Base-by-base conservation (phyloP, 2,888 invertebrate species). In the Hydroisotoma schaefferi region DNA sequence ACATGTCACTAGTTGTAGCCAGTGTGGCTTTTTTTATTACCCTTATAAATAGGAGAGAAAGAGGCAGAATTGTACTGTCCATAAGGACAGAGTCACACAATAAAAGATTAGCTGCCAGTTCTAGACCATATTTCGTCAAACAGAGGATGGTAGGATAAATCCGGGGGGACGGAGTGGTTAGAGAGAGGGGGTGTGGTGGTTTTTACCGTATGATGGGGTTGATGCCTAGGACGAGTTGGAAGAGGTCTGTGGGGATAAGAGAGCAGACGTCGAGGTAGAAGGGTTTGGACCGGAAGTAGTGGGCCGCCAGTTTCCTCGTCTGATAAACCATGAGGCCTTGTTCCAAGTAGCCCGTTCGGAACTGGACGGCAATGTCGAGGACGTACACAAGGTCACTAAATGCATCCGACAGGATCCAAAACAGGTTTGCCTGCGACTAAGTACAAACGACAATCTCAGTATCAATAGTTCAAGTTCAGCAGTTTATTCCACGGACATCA, bases 311-410 rank as follows among this genome's bases (percentile, higher is more conserved):
- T 76, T 94, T 94, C 75, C 84, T 87, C 64, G 87, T 87, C 77
- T 95, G 90, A 80, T 92, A 94, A 43, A 95, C 88, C 88, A 94
- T 92, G 22, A 94, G 83, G 40, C 94, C 95, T 76, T 93, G 93
- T 77, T 95, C 94, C 74, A 95, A 80, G 77, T 94, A 95, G 20
- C 95, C 95, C 46, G 95, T 95, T 68, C 95, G 82, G 73, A 95
- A 85, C 78, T 95, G 95, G 65, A 94, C 91, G 56, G 86, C 83
- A 71, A 95, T 86, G 80, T 97, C 95, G 70, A 90, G 77, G 55
- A 93, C 81, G 79, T 93, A 94, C 65, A 93, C 86, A 69, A 89
- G 75, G 80, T 95, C 95, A 75, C 89, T 88, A 74, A 93, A 79
- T 60, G 85, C 86, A 80, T 95, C 95, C 76, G 88, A 87, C 64